phyloP scores from a whole-genome alignment of 2,888 invertebrate species.

The Platynereis dumerilii region DNA sequence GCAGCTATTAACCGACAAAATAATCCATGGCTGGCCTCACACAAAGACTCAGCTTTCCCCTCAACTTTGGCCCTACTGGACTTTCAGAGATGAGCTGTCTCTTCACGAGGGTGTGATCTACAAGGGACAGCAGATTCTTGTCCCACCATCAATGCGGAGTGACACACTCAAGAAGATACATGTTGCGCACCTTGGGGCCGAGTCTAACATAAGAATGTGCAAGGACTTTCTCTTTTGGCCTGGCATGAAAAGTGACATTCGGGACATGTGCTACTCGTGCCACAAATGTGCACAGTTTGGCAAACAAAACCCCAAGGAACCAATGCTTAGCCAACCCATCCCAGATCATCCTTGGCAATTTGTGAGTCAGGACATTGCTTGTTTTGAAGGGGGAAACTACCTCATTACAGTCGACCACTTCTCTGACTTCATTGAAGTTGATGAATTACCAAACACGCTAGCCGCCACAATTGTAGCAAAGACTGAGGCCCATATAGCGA shows the following conservation, averaged over 20 bases:
- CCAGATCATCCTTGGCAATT: constrained; percentile 9
- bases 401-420: constrained; percentile 16
- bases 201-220: constrained; percentile 10
- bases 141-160: neutral
- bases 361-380: constrained; percentile 11
- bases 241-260: constrained; percentile 7
- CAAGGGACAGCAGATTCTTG: neutral
- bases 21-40: constrained; percentile 12
- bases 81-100: neutral
- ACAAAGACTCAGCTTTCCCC: neutral
- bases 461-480: constrained; percentile 6
- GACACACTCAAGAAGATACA: constrained; percentile 3
- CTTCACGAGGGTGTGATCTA: neutral
- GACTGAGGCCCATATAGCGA: constrained; percentile 13
- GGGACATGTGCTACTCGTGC: constrained; percentile 15
- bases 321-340: constrained; percentile 7
- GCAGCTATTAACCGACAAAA: neutral
- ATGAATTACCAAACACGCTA: constrained; percentile 11
- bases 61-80: neutral
- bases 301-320: constrained; percentile 7
- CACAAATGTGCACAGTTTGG: constrained; percentile 4
- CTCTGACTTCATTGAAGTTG: constrained; percentile 14
- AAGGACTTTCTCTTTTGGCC: constrained; percentile 14
- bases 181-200: constrained; percentile 1
- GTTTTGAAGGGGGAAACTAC: constrained; percentile 5